These are phyloP conservation scores for Kryptolebias ocellatus DNA, from an alignment of 2,797 vertebrate species.

Conservation along the genomic window DNA sequence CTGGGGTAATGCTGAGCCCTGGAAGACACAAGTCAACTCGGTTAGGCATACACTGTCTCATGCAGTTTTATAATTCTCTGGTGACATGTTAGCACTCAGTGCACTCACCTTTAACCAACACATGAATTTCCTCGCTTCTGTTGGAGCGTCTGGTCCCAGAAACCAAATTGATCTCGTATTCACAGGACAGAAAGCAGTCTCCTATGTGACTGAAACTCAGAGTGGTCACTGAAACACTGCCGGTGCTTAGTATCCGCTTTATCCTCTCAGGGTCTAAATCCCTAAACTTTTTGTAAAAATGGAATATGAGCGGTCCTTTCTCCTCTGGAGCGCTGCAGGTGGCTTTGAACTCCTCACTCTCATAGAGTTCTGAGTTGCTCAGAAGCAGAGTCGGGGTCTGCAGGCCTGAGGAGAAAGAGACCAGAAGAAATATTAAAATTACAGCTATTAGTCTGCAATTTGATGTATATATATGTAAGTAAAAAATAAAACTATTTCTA, in stretches of 20 bases:
- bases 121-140: slow-evolving; percentile 53
- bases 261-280: slow-evolving; percentile 2
- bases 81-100: background rate
- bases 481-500: too few relatives aligned
- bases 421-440: background rate
- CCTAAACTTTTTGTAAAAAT: slow-evolving; percentile 53
- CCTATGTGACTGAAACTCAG: slow-evolving; percentile 40
- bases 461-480: too few relatives aligned
- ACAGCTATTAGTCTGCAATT: too few relatives aligned
- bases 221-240: slow-evolving; percentile 43
- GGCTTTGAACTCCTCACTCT: slow-evolving; percentile 62
- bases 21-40: slow-evolving; percentile 35
- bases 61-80: background rate
- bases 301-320: slow-evolving; percentile 64
- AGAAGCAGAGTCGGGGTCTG: slow-evolving; percentile 70
- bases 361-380: slow-evolving; percentile 31
- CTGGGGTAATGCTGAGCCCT: slow-evolving; percentile 66
- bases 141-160: slow-evolving; percentile 54
- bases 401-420: slow-evolving; percentile 64
- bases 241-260: background rate
- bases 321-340: slow-evolving; percentile 75
- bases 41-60: slow-evolving; percentile 3
- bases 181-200: slow-evolving; percentile 63
- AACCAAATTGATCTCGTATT: slow-evolving; percentile 56
- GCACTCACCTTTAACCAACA: slow-evolving; percentile 69